Percentiles rank a stretch among this genome's conserved stretches.
Evolutionary conservation across 2,888 invertebrate species (phyloP).

Genomic region (Latrodectus elegans): DNA sequence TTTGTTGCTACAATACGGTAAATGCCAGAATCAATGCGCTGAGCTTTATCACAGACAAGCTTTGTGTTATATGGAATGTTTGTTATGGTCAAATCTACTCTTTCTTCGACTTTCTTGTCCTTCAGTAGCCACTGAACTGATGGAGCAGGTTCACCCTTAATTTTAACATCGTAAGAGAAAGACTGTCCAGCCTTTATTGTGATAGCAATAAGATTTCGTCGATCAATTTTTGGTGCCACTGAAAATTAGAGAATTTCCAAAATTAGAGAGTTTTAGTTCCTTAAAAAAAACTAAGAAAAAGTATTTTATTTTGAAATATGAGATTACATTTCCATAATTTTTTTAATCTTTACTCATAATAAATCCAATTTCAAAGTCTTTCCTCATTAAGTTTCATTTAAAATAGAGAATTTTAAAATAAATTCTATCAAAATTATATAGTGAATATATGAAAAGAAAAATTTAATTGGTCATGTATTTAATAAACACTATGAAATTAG

Average conservation of each 20-base stretch:
- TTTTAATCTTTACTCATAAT: too few relatives aligned
- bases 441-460: too few relatives aligned
- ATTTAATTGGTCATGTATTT: too few relatives aligned
- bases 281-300: too few relatives aligned
- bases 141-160: slow-evolving; percentile 82
- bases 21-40: slow-evolving; percentile 89
- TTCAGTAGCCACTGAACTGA: slow-evolving; percentile 92
- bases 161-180: slow-evolving; percentile 77
- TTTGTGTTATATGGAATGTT: slow-evolving; percentile 90
- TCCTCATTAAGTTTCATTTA: too few relatives aligned
- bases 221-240: slow-evolving; percentile 98
- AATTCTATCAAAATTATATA: too few relatives aligned
- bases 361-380: too few relatives aligned
- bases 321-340: too few relatives aligned
- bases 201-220: slow-evolving; percentile 82
- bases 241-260: slow-evolving; percentile 70
- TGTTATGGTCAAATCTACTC: slow-evolving; percentile 75
- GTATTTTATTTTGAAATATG: too few relatives aligned
- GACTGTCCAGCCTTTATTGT: slow-evolving; percentile 77
- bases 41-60: slow-evolving; percentile 88
- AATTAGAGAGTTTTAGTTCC: too few relatives aligned
- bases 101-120: slow-evolving; percentile 77
- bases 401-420: too few relatives aligned
- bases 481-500: too few relatives aligned
- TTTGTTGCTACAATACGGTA: slow-evolving; percentile 91